phyloP scores from a whole-genome alignment of 1,140 invertebrate genomes.

The Zaprionus vittiger region DNA sequence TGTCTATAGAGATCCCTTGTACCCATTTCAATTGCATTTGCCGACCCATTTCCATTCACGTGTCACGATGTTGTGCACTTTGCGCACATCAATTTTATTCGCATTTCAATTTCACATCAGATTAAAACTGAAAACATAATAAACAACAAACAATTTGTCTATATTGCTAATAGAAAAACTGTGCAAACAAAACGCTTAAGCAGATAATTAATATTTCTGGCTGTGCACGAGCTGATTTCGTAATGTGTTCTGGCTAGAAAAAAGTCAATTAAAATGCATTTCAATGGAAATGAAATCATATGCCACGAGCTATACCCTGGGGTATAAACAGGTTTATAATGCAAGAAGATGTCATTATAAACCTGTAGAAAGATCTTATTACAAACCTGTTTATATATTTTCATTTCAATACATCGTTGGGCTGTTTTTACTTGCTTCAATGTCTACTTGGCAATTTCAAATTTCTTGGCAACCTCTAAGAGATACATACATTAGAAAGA shows the following conservation, averaged over 20 bases:
- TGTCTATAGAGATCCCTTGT: neutral
- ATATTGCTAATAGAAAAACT: slow-evolving; percentile 19
- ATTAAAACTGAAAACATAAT: neutral
- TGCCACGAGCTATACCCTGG: neutral
- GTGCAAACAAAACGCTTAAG: slow-evolving; percentile 27
- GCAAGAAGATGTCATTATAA: no score
- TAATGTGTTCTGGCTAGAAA: neutral
- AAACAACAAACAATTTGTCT: slow-evolving; percentile 3
- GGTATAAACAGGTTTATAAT: no score
- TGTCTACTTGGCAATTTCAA: neutral
- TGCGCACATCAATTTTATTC: slow-evolving; percentile 48
- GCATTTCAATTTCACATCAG: slow-evolving; percentile 35
- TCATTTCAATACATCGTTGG: no score
- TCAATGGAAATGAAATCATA: neutral
- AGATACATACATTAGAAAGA: neutral
- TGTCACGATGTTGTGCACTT: slow-evolving; percentile 43
- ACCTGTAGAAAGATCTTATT: no score
- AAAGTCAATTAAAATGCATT: slow-evolving; percentile 10
- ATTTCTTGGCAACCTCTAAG: neutral
- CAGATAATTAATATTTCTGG: slow-evolving; percentile 24
- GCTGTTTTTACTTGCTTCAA: no score
- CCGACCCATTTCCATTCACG: slow-evolving; percentile 14
- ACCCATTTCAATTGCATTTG: slow-evolving; percentile 2
- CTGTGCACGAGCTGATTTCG: slow-evolving; percentile 7
- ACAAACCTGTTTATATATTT: no score